Evolutionary conservation across 2,113 vertebrate species (phyloP).

Genomic region (Platysternon megacephalum): DNA sequence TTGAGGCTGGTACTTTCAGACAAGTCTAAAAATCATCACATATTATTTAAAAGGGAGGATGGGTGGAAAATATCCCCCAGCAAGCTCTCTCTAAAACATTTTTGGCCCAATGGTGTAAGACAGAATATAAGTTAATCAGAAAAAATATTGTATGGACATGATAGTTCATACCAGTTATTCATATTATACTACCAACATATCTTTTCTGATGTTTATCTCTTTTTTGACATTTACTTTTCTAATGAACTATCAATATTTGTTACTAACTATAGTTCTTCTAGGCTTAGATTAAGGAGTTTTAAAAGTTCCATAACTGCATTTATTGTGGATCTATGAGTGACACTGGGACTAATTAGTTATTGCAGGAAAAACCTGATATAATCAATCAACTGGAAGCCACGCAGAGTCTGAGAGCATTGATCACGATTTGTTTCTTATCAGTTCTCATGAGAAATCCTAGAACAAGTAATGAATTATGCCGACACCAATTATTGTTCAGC

Average conservation of each 20-base stretch:
- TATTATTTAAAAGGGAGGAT: background rate
- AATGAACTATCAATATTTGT: background rate
- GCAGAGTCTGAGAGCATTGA: background rate
- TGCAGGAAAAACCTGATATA: background rate
- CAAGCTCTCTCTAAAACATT: background rate
- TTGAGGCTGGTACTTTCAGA: background rate
- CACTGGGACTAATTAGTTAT: background rate
- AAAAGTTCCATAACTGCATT: background rate
- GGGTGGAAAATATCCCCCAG: background rate
- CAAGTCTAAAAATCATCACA: background rate
- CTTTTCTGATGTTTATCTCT: background rate
- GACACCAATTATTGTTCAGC: background rate
- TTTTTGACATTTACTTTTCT: background rate
- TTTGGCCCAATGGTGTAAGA: background rate
- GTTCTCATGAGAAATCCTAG: background rate
- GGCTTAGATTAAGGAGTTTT: background rate
- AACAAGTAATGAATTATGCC: background rate
- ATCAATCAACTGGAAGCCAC: background rate
- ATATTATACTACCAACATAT: background rate
- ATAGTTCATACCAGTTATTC: background rate
- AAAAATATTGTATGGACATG: background rate
- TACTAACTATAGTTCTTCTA: background rate
- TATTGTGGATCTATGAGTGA: background rate
- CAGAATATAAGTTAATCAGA: background rate
- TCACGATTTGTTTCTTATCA: background rate